Evolutionary conservation across 2,888 invertebrate species (phyloP), one percentile per base, ranked within the genome.

Genomic region (Chrysomela aeneicollis): DNA sequence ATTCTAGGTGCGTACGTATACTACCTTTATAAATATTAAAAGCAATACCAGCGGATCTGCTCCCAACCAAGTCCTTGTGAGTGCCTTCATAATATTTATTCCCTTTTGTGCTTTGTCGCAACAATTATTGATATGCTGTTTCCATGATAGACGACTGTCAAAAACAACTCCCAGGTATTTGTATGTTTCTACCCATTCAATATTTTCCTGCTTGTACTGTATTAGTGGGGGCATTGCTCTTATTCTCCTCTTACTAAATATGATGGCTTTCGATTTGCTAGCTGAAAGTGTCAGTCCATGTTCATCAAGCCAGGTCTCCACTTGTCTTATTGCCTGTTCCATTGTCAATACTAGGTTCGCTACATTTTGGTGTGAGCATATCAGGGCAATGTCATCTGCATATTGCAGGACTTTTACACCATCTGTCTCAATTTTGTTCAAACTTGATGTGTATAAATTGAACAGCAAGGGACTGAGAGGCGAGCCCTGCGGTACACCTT

Each of bases 391-490:
- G 47, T 66, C 63, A 17, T 66, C 60, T 19, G 63, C 66, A 55
- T 63, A 63, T 35, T 59, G 60, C 1, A 66, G 26, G 0, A 66
- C n/a, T 53, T 37, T 49, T 12, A 63, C 37, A 8, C 53, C 26
- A n/a, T 49, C 17, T 9, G 30, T 26, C n/a, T n/a, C n/a, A 10
- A 60, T 49, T n/a, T 15, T 51, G 18, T 37, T 22, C 42, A 61
- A 12, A 1, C 17, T 15, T 37, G 35, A 49, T 18, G 52, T 61
- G 42, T 61, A 64, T 47, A 61, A 17, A 47, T 64, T 61, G 22
- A 64, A 64, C 0, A 61, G 30, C n/a, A 57, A 10, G 10, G 64
- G 61, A 37, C 61, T 64, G n/a, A 66, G 26, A 9, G 62, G 61
- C 1, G 62, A 66, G 2, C 59, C 49, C 21, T 59, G 59, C 1